phyloP scores from a whole-genome alignment of 2,888 invertebrate species.

The Conops quadrifasciatus region DNA sequence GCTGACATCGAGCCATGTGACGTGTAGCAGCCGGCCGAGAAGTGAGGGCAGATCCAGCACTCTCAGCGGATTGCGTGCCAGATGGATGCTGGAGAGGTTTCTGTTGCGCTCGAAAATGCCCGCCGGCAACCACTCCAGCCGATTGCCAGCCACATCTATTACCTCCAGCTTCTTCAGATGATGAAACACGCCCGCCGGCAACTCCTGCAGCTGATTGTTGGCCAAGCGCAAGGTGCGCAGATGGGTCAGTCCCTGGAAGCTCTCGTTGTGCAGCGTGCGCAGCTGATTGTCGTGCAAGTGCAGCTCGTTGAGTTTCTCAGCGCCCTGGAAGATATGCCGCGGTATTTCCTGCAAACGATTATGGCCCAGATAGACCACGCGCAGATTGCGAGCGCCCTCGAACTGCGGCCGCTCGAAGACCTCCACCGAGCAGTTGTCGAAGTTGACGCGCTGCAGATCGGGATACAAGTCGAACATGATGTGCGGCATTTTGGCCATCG shows the following conservation, averaged over 20 bases:
- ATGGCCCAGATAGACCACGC: conserved; percentile 56
- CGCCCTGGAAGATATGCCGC: conserved; percentile 61
- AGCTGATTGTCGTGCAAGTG: conserved; percentile 54
- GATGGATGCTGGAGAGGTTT: conserved; percentile 56
- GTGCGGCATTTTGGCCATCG: conserved; percentile 61
- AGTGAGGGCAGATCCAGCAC: conserved; percentile 55
- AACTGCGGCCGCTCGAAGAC: conserved; percentile 61
- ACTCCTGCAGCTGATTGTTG: conserved; percentile 52
- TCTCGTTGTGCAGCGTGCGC: conserved; percentile 54
- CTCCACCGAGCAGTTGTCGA: conserved; percentile 62
- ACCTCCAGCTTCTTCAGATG: conserved; percentile 56
- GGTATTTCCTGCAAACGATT: conserved; percentile 59
- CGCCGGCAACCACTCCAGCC: conserved; percentile 51
- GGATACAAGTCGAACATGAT: conserved; percentile 62
- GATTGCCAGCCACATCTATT: conserved; percentile 57
- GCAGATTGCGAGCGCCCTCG: conserved; percentile 62
- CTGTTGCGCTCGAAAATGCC: conserved; percentile 57
- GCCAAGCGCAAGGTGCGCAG: conserved; percentile 56
- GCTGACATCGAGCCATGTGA: conserved; percentile 57
- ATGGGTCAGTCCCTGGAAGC: conserved; percentile 60
- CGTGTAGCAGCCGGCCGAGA: conserved; percentile 53
- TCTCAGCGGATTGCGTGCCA: conserved; percentile 56
- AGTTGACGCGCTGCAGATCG: conserved; percentile 59
- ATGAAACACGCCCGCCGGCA: conserved; percentile 53
- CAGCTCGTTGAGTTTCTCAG: conserved; percentile 59